Percentiles rank a stretch among this genome's conserved stretches.
These are phyloP conservation scores for Novumbra hubbsi DNA, from an alignment of 2,797 vertebrate species.

Conservation along the genomic window DNA sequence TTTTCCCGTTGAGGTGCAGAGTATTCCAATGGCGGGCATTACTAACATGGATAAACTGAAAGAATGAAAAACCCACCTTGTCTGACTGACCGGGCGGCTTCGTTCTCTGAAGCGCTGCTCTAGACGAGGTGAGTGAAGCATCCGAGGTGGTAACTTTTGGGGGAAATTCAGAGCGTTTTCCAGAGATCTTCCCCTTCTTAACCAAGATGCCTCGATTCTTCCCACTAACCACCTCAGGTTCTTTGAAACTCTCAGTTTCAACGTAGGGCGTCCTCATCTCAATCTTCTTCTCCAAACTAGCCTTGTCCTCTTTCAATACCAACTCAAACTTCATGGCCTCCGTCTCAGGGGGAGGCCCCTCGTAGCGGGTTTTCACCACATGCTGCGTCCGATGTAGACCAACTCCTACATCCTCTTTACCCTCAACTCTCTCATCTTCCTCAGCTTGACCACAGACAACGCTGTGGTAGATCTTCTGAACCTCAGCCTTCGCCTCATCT, in stretches of 20 bases:
- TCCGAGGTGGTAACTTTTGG: not conserved
- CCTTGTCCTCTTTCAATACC: constrained; percentile 28
- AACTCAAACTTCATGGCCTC: constrained; percentile 6
- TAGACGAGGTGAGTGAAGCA: not conserved
- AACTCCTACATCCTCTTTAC: not conserved
- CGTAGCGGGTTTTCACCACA: not conserved
- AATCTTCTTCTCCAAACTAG: constrained; percentile 44
- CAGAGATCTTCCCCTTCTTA: not conserved
- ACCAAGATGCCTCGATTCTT: not conserved
- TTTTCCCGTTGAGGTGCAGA: not conserved
- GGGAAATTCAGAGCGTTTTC: not conserved
- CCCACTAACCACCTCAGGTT: not conserved
- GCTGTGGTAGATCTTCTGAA: not conserved
- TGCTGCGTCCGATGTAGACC: not conserved
- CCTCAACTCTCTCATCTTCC: not conserved
- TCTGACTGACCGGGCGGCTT: constrained; percentile 17
- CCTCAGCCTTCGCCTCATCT: not conserved
- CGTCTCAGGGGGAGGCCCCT: constrained; percentile 56
- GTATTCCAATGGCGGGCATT: not conserved
- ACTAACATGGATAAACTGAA: not conserved
- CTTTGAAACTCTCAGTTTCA: not conserved
- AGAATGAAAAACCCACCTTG: constrained; percentile 40
- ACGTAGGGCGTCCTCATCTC: not conserved
- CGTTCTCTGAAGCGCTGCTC: constrained; percentile 13
- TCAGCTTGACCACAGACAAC: not conserved